Conservation (phyloP, 2,797 vertebrate species). For the Catamblyrhynchus diadema region DNA sequence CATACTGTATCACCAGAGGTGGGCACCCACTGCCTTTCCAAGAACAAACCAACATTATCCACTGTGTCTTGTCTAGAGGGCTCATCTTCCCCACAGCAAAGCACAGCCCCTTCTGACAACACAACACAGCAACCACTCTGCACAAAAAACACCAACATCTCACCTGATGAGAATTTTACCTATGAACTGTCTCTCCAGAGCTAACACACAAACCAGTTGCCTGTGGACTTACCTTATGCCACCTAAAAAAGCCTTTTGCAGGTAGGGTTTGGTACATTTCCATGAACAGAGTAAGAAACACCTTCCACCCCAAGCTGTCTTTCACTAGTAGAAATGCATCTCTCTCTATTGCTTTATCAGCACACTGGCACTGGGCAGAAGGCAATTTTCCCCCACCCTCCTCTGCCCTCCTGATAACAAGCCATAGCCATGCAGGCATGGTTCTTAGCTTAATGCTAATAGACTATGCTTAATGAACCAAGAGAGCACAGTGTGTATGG, state of each 20-base stretch:
- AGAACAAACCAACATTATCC: not conserved
- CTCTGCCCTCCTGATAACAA: not conserved
- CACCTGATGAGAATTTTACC: not conserved
- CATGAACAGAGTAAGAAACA: not conserved
- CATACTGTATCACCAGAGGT: not conserved
- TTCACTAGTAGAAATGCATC: not conserved
- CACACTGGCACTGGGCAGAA: not conserved
- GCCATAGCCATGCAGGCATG: not conserved
- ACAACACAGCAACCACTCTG: not conserved
- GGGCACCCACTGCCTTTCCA: not conserved
- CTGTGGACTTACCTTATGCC: not conserved
- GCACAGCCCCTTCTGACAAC: not conserved
- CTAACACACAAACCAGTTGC: not conserved
- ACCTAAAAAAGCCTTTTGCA: not conserved
- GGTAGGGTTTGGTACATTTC: not conserved
- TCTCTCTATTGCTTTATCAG: not conserved
- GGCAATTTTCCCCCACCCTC: not conserved
- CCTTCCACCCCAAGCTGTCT: not conserved
- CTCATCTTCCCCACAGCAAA: not conserved
- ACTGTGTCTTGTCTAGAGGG: not conserved
- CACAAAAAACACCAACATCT: not conserved
- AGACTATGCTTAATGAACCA: not conserved
- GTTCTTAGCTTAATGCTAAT: not conserved
- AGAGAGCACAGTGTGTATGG: not conserved
- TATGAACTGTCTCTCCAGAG: not conserved